phyloP scores from a whole-genome alignment of 53 echinoderm and acorn worm genomes.

The Echinometra lucunter region DNA sequence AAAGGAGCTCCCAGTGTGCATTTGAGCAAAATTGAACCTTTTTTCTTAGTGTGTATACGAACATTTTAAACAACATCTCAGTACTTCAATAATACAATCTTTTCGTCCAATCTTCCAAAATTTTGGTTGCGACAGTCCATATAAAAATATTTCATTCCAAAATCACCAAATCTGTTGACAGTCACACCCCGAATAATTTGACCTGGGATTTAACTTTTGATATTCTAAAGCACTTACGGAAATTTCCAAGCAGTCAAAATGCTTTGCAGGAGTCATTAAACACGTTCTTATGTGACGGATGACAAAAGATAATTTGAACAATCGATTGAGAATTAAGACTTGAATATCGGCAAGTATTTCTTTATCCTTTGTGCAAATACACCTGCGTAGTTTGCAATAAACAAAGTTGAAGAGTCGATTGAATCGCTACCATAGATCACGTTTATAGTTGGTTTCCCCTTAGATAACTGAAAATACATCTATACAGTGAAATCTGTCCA shows the following conservation, averaged over 20 bases:
- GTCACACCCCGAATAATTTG: background rate
- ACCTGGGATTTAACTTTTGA: background rate
- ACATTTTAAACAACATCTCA: no score
- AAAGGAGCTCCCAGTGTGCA: no score
- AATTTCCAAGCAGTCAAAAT: background rate
- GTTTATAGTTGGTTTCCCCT: no score
- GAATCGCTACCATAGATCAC: no score
- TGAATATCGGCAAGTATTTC: background rate
- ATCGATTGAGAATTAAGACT: background rate
- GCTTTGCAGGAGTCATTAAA: background rate
- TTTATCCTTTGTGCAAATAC: conserved; percentile 41
- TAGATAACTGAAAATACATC: no score
- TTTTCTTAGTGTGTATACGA: no score
- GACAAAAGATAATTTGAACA: background rate
- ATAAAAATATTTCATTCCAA: background rate
- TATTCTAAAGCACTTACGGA: background rate
- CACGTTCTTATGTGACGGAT: background rate
- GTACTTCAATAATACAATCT: no score
- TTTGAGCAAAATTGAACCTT: no score
- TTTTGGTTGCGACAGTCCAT: no score
- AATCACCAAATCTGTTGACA: background rate
- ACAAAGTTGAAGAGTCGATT: background rate
- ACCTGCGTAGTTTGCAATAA: background rate
- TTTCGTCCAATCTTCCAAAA: no score
- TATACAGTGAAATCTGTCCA: no score